Evolutionary conservation across 2,113 vertebrate species (phyloP), one percentile per base, ranked within the genome.

Genomic region (Tylochromis polylepis): DNA sequence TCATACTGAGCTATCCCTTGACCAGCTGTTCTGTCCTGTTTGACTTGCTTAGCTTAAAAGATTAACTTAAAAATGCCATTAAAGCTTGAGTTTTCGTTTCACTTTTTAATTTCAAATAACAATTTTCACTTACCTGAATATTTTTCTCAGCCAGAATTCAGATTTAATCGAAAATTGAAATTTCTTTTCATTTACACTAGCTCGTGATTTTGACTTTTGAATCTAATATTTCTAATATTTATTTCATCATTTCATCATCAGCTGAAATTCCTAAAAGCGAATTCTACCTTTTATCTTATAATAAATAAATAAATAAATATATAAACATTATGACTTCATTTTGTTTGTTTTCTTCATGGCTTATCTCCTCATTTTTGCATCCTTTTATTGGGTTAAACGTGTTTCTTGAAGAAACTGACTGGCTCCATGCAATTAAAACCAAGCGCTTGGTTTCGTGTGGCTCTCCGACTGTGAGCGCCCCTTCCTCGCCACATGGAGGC

Each of bases 401-500:
- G 7, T 22, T 79, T 38, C 31, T 24, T 41, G n/a, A 8, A 80
- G 12, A 57, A 58, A 58, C 36, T 4, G 58, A 34, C 27, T 59
- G 15, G 9, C 24, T 51, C 70, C 70, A 6, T 9, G 43, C 43
- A 75, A 29, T 18, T 20, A 31, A 29, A 75, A 75, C 43, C 43
- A 20, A 29, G 24, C 16, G 70, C 24, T 31, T 29, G 41, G 5
- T 22, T 75, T 29, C 10, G 7, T 65, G 18, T 34, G 18, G 5
- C 1, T 20, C 4, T 2, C 1, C 5, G 20, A 7, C 11, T 3
- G 58, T 4, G n/a, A 2, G 4, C 7, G 84, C 3, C 84, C 1
- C 29, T 22, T 27, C 15, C 12, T 78, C 4, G 24, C 94, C 96
- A 88, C 95, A 4, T 93, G 94, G 95, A 43, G 94, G 95, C 95